These are phyloP conservation scores for Petrocephalus zakoni DNA, from an alignment of 2,113 vertebrate species.

Conservation along the genomic window DNA sequence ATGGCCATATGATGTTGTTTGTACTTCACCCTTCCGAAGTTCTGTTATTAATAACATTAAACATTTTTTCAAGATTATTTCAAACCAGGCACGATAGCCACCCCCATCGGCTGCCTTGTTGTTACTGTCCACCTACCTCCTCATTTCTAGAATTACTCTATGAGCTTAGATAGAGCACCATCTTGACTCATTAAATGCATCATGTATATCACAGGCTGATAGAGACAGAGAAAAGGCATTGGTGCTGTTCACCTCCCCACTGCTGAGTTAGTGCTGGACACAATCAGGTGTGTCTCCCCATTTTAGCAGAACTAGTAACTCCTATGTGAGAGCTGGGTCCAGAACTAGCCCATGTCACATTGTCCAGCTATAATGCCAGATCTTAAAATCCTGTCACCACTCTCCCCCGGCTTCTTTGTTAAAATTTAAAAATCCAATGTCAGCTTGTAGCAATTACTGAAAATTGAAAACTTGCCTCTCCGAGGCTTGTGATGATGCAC, in stretches of 20 bases:
- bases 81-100: background rate
- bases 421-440: constrained; percentile 38
- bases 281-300: background rate
- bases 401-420: constrained; percentile 27
- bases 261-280: background rate
- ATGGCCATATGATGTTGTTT: constrained; percentile 4
- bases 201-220: background rate
- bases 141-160: background rate
- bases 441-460: constrained; percentile 51
- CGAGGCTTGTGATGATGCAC: constrained; percentile 29
- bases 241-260: constrained; percentile 6
- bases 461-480: constrained; percentile 44
- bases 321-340: constrained; percentile 8
- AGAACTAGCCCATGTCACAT: constrained; percentile 30
- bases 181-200: background rate
- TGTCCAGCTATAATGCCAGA: constrained; percentile 36
- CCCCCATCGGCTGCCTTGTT: background rate
- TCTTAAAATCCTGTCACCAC: constrained; percentile 45
- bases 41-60: constrained; percentile 37
- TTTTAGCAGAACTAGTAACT: constrained; percentile 22
- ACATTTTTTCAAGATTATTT: constrained; percentile 34
- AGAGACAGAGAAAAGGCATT: background rate
- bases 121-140: background rate
- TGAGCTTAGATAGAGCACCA: background rate
- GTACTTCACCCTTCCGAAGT: constrained; percentile 23